Base-by-base conservation (phyloP, 1,140 invertebrate species). In the Drosophila parvula region DNA sequence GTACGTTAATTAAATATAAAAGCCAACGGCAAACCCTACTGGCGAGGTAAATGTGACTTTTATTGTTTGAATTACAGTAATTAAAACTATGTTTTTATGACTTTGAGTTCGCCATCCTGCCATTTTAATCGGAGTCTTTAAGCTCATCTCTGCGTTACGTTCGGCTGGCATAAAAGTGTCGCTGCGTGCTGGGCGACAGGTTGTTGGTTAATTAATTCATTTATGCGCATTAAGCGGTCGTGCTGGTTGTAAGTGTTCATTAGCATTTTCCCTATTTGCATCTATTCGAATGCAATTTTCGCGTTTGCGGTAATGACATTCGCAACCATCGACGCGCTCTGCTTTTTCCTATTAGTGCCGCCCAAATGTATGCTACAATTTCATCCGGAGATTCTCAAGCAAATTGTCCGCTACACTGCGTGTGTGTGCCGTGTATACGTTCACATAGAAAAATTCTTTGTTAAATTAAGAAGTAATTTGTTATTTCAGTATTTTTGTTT, bases 231-330 rank as follows among this genome's bases (percentile, higher is more conserved):
- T 45, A 44, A 59, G 73, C 73, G 76, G 68, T 83, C 67, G 69
- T 83, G 63, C 50, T 67, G 78, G 56, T 64, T 88, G 79, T 79
- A 82, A 83, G 79, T 65, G 77, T 78, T 83, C 84, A 78, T 88
- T 88, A 88, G 55, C 80, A 80, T 88, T 89, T 68, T 43, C 51
- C 55, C 68, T 61, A 89, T 88, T 89, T 83, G 84, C 77, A 84
- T 78, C 68, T 63, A 80, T 83, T 88, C 70, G 57, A 60, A 79
- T 69, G 73, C 56, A 83, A 88, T 83, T 88, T 79, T 68, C 58
- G 63, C 71, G 60, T 61, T 62, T 69, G 48, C 41, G 60, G 45
- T 50, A 58, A 56, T 71, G 40, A 76, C 63, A 78, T 57, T 60
- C 44, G 50, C 73, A 60, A 43, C 65, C 65, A 71, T 69, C 43